Percentiles rank a stretch among this genome's conserved stretches.
phyloP scores from a whole-genome alignment of 2,113 vertebrate species.

The Falco punctatus region DNA sequence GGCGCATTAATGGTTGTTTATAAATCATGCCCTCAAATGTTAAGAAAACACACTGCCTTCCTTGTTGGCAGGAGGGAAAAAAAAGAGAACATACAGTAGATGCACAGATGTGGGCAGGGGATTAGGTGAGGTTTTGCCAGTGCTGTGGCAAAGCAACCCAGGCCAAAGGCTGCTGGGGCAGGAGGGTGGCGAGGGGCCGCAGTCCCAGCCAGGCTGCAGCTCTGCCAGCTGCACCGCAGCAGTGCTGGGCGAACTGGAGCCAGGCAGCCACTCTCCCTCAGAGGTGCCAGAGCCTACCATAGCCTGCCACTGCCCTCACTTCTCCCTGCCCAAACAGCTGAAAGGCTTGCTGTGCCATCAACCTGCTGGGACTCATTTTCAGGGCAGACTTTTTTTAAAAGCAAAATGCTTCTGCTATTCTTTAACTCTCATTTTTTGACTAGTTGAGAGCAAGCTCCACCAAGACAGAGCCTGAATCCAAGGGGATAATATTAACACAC shows the following conservation, averaged over 20 bases:
- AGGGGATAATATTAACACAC: background rate
- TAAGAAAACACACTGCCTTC: conserved; percentile 48
- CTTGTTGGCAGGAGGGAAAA: background rate
- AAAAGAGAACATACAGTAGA: background rate
- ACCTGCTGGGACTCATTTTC: background rate
- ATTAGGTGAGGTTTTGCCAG: background rate
- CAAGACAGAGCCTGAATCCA: background rate
- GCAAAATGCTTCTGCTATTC: accelerated
- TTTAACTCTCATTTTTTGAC: background rate
- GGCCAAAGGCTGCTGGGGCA: background rate
- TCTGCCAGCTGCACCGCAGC: background rate
- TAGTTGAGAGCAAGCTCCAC: background rate
- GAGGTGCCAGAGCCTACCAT: accelerated
- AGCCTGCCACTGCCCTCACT: accelerated
- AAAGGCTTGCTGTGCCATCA: accelerated
- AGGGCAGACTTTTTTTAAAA: background rate
- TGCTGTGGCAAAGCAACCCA: background rate
- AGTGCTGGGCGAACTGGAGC: accelerated
- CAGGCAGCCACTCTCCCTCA: accelerated
- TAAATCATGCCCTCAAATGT: conserved; percentile 32
- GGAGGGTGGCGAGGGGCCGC: background rate
- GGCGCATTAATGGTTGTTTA: conserved; percentile 23
- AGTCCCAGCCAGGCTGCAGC: background rate
- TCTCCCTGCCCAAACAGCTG: accelerated
- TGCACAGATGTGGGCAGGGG: background rate